Percentiles rank a stretch among this genome's conserved stretches.
phyloP scores from a whole-genome alignment of 2,888 invertebrate genomes.

The Agonopterix heracliana region DNA sequence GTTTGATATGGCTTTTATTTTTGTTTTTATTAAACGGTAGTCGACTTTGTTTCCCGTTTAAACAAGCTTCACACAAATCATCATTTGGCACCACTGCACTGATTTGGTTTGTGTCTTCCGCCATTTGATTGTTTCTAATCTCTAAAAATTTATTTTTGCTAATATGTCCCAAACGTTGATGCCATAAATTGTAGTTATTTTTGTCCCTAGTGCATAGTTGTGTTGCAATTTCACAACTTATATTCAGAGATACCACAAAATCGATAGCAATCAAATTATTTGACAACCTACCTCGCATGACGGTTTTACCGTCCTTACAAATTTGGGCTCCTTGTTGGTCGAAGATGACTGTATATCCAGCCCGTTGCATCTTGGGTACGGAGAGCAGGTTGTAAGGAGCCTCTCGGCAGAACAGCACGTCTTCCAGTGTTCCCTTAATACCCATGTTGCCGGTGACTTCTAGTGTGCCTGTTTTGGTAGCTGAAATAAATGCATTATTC shows the following conservation, averaged over 20 bases:
- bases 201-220: constrained; percentile 14
- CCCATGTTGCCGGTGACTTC: constrained; percentile 24
- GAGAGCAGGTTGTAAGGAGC: constrained; percentile 25
- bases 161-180: constrained; percentile 28
- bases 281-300: constrained; percentile 11
- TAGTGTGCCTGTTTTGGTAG: constrained; percentile 28
- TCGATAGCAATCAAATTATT: constrained; percentile 13
- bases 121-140: constrained; percentile 15
- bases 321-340: constrained; percentile 21
- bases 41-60: constrained; percentile 36
- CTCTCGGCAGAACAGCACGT: constrained; percentile 27
- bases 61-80: constrained; percentile 30
- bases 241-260: constrained; percentile 7
- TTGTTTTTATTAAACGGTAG: constrained; percentile 27
- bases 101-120: constrained; percentile 11
- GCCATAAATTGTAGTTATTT: constrained; percentile 24
- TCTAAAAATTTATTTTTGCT: constrained; percentile 20
- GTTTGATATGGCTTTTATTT: constrained; percentile 22
- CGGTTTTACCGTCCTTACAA: constrained; percentile 9
- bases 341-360: too few relatives aligned
- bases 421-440: constrained; percentile 13
- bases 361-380: constrained; percentile 8
- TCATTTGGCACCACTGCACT: constrained; percentile 11
- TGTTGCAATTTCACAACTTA: constrained; percentile 9
- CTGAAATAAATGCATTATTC: constrained; percentile 23